A percentile compares a stretch with the other conserved stretches of the same genome.
phyloP scores from a whole-genome alignment of 2,888 invertebrate genomes.

The Hirtodrosophila histrioides region DNA sequence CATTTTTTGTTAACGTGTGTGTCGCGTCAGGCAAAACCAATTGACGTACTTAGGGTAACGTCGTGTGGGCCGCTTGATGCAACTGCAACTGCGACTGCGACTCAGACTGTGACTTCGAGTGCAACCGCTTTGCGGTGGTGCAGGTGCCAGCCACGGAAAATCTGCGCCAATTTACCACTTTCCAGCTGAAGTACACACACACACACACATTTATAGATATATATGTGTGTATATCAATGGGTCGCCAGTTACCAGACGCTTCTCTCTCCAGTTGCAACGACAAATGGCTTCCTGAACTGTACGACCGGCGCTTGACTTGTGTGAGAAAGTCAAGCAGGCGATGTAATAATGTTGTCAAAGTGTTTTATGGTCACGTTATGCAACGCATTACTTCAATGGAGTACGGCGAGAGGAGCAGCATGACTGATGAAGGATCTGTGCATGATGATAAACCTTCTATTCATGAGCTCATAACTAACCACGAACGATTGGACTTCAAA shows the following conservation, averaged over 20 bases:
- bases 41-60: slow-evolving; percentile 78
- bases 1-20: slow-evolving; percentile 37
- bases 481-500: not conserved
- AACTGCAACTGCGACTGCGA: slow-evolving; percentile 39
- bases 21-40: slow-evolving; percentile 54
- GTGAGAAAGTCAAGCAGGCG: slow-evolving; percentile 70
- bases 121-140: slow-evolving; percentile 29
- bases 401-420: slow-evolving; percentile 6
- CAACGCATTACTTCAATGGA: slow-evolving; percentile 47
- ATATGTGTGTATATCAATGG: slow-evolving; percentile 17
- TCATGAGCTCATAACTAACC: not conserved
- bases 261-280: slow-evolving; percentile 29
- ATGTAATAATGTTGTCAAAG: slow-evolving; percentile 71
- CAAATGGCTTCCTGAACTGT: slow-evolving; percentile 75
- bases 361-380: slow-evolving; percentile 74
- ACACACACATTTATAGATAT: too few relatives aligned
- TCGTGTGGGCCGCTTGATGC: slow-evolving; percentile 69
- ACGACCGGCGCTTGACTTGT: slow-evolving; percentile 58
- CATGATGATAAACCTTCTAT: not conserved
- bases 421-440: slow-evolving; percentile 11
- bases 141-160: slow-evolving; percentile 60
- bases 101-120: slow-evolving; percentile 45
- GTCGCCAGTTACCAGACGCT: slow-evolving; percentile 33
- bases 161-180: slow-evolving; percentile 62
- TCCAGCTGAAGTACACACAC: slow-evolving; percentile 26